These are phyloP conservation scores for Diaphora mendica DNA, from an alignment of 2,888 invertebrate genomes.

Conservation along the genomic window DNA sequence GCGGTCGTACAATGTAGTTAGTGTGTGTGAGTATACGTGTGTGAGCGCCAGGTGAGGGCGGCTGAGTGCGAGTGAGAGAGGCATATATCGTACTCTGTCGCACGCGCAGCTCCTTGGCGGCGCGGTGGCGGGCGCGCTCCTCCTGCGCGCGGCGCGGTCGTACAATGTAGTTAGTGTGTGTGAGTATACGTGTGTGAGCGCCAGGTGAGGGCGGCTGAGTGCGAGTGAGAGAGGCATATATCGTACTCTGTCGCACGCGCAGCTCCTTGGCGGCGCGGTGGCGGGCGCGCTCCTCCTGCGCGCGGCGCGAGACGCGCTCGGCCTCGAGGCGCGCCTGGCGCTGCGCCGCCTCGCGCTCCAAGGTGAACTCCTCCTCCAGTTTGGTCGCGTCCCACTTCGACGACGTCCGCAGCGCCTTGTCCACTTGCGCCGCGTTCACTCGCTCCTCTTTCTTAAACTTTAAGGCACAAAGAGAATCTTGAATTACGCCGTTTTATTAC, in stretches of 20 bases:
- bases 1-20: conserved; percentile 53
- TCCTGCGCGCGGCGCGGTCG: too few species aligned
- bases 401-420: conserved; percentile 90
- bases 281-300: conserved; percentile 82
- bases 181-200: background rate
- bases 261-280: conserved; percentile 55
- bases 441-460: conserved; percentile 96
- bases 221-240: background rate
- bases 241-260: conserved; percentile 62
- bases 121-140: too few species aligned
- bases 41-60: too few species aligned
- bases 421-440: conserved; percentile 90
- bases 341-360: conserved; percentile 64
- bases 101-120: conserved; percentile 51
- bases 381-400: conserved; percentile 88
- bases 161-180: conserved; percentile 37
- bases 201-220: too few species aligned
- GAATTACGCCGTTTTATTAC: background rate
- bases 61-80: too few species aligned
- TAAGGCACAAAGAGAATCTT: conserved; percentile 55
- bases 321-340: conserved; percentile 52
- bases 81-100: conserved; percentile 58
- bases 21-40: too few species aligned
- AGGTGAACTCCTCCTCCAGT: conserved; percentile 67
- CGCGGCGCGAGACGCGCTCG: conserved; percentile 64